These are phyloP conservation scores for Drosophila nr. medialis DNA, from an alignment of 2,888 invertebrate genomes.

Conservation along the genomic window DNA sequence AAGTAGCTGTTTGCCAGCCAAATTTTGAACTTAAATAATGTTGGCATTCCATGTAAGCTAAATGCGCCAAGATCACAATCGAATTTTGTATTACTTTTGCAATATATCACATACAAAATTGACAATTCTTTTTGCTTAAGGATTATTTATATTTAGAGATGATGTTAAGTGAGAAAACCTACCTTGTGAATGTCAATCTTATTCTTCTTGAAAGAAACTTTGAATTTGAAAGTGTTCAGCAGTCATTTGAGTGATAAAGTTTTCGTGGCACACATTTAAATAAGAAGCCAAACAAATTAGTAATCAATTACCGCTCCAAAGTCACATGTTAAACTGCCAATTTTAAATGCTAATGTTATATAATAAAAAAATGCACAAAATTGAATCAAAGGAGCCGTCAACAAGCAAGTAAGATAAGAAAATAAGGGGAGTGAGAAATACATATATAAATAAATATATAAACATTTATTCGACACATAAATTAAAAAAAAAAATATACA, in stretches of 20 bases:
- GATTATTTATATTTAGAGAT: not conserved
- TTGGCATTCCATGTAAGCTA: not conserved
- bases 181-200: not conserved
- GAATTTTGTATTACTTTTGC: not conserved
- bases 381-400: not conserved
- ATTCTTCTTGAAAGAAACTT: not conserved
- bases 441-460: no score
- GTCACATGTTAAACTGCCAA: not conserved
- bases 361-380: not conserved
- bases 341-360: not conserved
- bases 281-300: not conserved
- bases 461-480: not conserved
- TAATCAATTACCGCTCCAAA: not conserved
- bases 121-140: not conserved
- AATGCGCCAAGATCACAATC: not conserved
- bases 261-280: not conserved
- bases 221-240: not conserved
- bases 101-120: not conserved
- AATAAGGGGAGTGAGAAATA: not conserved
- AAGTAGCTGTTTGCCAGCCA: not conserved
- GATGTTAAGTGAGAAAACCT: not conserved
- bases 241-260: not conserved
- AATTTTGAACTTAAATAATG: not conserved
- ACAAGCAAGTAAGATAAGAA: not conserved
- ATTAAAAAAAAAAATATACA: not conserved